phyloP scores from a whole-genome alignment of 2,113 vertebrate genomes.

The Labeo catla region DNA sequence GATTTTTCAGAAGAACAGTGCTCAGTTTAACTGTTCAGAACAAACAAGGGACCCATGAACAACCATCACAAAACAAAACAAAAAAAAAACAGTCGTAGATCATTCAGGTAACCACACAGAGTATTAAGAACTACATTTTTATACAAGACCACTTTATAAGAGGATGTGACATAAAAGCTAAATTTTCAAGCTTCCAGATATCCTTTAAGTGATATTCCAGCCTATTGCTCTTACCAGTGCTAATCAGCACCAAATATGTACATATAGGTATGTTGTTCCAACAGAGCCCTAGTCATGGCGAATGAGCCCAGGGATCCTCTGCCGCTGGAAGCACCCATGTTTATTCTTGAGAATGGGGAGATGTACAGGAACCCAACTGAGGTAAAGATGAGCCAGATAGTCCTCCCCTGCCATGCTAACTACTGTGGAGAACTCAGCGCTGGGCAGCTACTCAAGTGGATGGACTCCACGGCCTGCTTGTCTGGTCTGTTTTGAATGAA shows the following conservation, averaged over 20 bases:
- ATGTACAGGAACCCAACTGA: conserved; percentile 85
- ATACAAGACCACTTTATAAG: neutral
- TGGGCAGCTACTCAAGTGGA: conserved; percentile 97
- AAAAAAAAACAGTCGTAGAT: too few relatives aligned
- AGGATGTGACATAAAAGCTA: neutral
- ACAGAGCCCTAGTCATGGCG: conserved; percentile 61
- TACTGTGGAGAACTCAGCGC: conserved; percentile 86
- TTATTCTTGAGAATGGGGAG: conserved; percentile 67
- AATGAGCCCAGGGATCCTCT: conserved; percentile 52
- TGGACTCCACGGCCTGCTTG: conserved; percentile 93
- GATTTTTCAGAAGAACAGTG: too few relatives aligned
- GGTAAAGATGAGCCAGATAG: conserved; percentile 96
- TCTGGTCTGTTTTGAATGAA: conserved; percentile 78
- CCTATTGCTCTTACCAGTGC: neutral
- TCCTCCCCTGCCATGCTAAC: conserved; percentile 93
- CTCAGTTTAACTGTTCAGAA: too few relatives aligned
- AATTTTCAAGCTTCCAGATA: neutral
- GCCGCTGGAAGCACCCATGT: conserved; percentile 44
- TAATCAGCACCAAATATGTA: too few relatives aligned
- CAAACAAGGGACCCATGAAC: too few relatives aligned
- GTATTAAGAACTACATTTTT: neutral
- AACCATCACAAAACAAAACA: too few relatives aligned
- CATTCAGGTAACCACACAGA: too few relatives aligned
- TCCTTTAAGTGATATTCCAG: neutral
- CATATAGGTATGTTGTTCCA: neutral